Percentiles rank a stretch among this genome's conserved stretches.
These are phyloP conservation scores for Elephas maximus DNA, from an alignment of 2,113 vertebrate species.

Conservation along the genomic window DNA sequence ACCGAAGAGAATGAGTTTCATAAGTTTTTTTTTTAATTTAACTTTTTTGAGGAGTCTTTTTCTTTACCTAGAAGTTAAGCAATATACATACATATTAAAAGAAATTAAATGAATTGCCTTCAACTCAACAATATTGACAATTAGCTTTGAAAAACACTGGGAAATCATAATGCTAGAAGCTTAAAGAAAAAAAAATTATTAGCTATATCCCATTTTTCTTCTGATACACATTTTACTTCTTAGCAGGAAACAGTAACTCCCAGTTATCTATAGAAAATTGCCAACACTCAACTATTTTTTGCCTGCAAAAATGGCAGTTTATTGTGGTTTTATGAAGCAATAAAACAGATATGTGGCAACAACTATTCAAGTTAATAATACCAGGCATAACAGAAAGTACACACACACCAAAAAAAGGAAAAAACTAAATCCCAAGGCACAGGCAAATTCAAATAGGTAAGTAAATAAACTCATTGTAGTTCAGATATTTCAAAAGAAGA, in stretches of 20 bases:
- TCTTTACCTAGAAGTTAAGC: neutral
- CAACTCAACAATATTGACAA: neutral
- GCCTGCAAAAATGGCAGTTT: neutral
- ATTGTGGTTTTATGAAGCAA: neutral
- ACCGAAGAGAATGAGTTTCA: neutral
- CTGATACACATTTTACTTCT: neutral
- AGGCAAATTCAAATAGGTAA: neutral
- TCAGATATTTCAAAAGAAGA: neutral
- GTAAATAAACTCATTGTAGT: neutral
- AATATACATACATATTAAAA: neutral
- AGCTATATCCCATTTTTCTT: neutral
- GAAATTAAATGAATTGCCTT: conserved; percentile 1
- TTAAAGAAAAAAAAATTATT: neutral
- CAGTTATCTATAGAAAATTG: neutral
- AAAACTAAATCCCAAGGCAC: neutral
- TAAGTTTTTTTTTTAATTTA: neutral
- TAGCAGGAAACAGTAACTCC: neutral
- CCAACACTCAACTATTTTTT: neutral
- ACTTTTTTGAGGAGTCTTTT: neutral
- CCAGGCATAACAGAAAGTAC: neutral
- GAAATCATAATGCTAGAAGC: neutral
- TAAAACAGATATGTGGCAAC: neutral
- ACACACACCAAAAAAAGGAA: neutral
- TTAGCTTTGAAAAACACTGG: neutral
- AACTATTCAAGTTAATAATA: neutral